phyloP scores from a whole-genome alignment of 2,888 invertebrate genomes.

The Polia nebulosa region DNA sequence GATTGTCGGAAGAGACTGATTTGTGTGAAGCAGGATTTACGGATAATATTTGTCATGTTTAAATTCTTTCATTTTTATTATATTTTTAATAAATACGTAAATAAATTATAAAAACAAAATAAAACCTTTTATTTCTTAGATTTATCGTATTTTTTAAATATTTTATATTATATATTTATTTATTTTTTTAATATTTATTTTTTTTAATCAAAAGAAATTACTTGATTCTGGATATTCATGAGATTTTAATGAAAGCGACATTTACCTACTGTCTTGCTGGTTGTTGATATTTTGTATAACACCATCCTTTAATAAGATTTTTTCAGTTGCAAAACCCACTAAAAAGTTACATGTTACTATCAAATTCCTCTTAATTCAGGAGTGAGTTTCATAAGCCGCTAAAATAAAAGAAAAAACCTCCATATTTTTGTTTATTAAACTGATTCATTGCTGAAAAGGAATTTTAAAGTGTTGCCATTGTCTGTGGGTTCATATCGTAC shows the following conservation, averaged over 20 bases:
- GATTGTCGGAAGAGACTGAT: constrained; percentile 1
- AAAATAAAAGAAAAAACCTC: constrained; percentile 24
- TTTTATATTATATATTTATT: not conserved
- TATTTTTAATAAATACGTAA: constrained; percentile 1
- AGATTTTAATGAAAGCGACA: constrained; percentile 9
- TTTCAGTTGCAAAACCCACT: constrained; percentile 21
- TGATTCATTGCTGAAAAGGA: constrained; percentile 10
- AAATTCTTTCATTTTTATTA: not conserved
- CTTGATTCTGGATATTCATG: constrained; percentile 5
- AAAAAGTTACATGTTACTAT: constrained; percentile 17
- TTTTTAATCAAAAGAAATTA: constrained; percentile 1
- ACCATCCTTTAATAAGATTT: constrained; percentile 9
- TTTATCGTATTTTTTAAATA: not conserved
- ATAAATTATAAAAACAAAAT: not conserved
- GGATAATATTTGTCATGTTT: not conserved
- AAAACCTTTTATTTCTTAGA: not conserved
- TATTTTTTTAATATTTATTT: too few species aligned
- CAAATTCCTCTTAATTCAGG: constrained; percentile 20
- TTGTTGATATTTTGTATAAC: constrained; percentile 3
- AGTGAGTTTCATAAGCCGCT: constrained; percentile 24
- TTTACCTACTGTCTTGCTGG: not conserved
- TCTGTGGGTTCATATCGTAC: constrained; percentile 20
- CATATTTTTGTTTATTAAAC: constrained; percentile 21
- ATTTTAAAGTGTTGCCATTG: constrained; percentile 21
- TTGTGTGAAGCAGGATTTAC: constrained; percentile 1